Evolutionary conservation across 2,888 invertebrate genomes (phyloP).

Genomic region (Steinernema scapterisci): DNA sequence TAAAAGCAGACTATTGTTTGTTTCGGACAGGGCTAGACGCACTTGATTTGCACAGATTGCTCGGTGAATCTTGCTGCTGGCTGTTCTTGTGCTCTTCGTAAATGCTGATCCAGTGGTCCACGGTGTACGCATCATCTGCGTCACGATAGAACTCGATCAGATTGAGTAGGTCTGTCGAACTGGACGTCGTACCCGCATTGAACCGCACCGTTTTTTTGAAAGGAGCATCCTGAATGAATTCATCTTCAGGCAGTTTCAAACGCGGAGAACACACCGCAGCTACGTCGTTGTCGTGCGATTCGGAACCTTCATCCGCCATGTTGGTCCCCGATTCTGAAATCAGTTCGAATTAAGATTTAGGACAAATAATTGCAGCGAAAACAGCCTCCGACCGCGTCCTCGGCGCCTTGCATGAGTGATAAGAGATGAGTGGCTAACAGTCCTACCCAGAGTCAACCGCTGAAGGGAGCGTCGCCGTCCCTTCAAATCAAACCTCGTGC

Average conservation of each 20-base stretch:
- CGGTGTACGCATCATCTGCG: slow-evolving; percentile 36
- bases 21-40: not conserved
- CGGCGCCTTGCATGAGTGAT: no score
- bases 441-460: no score
- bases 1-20: not conserved
- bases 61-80: not conserved
- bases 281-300: slow-evolving; percentile 23
- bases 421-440: no score
- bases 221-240: not conserved
- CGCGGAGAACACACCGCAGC: not conserved
- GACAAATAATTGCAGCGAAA: not conserved
- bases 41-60: not conserved
- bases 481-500: no score
- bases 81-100: slow-evolving; percentile 42
- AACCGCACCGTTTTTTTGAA: slow-evolving; percentile 39
- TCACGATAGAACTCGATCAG: slow-evolving; percentile 48
- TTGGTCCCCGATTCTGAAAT: slow-evolving; percentile 19
- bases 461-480: no score
- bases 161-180: slow-evolving; percentile 44
- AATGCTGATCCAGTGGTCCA: slow-evolving; percentile 46
- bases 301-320: slow-evolving; percentile 31
- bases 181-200: slow-evolving; percentile 46
- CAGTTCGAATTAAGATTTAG: no score
- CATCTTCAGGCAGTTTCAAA: not conserved
- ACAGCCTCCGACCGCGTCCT: not conserved